A percentile compares a stretch with the other conserved stretches of the same genome.
Conservation (phyloP, 2,888 invertebrate genomes). For the Drosophila melanosoma region DNA sequence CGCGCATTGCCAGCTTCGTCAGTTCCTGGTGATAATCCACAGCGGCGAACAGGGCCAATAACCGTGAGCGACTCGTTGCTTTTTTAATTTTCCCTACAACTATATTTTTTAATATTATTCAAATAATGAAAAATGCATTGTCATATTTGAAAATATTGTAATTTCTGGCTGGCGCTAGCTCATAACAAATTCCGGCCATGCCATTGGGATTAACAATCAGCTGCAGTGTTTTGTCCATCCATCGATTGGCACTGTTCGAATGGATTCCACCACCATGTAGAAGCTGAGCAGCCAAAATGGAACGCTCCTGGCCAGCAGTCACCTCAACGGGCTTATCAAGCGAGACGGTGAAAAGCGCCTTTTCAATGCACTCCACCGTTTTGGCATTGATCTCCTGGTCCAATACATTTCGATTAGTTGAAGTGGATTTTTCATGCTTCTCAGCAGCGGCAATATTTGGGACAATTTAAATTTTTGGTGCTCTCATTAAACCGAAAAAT, state of each 20-base stretch:
- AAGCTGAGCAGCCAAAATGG: conserved; percentile 88
- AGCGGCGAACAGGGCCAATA: conserved; percentile 89
- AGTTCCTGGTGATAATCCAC: conserved; percentile 93
- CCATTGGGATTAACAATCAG: conserved; percentile 93
- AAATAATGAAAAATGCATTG: no score
- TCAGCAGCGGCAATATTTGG: background rate
- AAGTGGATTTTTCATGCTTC: background rate
- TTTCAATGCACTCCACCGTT: conserved; percentile 89
- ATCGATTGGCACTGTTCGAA: conserved; percentile 93
- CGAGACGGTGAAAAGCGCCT: conserved; percentile 91
- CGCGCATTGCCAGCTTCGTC: conserved; percentile 86
- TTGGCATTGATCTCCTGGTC: conserved; percentile 86
- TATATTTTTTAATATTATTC: no score
- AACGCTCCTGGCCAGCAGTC: conserved; percentile 81
- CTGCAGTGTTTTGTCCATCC: conserved; percentile 98
- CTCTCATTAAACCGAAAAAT: background rate
- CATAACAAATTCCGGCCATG: conserved; percentile 93
- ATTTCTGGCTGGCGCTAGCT: conserved; percentile 92
- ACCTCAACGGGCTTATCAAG: conserved; percentile 88
- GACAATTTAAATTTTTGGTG: background rate
- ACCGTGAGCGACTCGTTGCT: conserved; percentile 86
- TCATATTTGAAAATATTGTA: background rate
- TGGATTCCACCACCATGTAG: conserved; percentile 93
- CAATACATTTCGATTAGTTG: background rate
- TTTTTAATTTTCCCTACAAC: conserved; percentile 42